These are phyloP conservation scores for Odontocolon sp. DNA, from an alignment of 2,888 invertebrate genomes.

Conservation along the genomic window DNA sequence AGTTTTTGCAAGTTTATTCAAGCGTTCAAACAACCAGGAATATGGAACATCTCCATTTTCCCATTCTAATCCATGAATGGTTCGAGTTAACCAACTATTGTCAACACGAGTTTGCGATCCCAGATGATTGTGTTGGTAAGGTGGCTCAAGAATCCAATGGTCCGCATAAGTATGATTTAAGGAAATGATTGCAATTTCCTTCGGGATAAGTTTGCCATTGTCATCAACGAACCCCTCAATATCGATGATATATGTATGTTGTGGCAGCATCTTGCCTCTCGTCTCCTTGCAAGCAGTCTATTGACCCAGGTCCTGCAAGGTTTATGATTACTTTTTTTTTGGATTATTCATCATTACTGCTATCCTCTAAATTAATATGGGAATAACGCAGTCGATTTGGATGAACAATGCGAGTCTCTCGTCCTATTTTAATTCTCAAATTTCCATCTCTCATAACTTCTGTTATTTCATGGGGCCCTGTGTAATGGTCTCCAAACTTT, in stretches of 20 bases:
- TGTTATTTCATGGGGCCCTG: constrained; percentile 48
- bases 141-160: background rate
- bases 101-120: too few species aligned
- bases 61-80: constrained; percentile 22
- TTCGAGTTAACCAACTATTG: too few species aligned
- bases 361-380: too few species aligned
- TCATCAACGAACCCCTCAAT: too few species aligned
- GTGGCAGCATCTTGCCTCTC: too few species aligned
- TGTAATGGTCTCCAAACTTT: constrained; percentile 52
- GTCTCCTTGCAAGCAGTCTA: too few species aligned
- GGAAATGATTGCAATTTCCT: background rate
- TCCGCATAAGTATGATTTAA: background rate
- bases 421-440: background rate
- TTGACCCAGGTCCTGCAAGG: too few species aligned
- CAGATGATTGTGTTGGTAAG: background rate
- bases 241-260: too few species aligned
- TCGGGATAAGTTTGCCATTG: background rate
- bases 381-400: too few species aligned
- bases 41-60: constrained; percentile 17
- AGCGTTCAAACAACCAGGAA: background rate
- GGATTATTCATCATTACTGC: too few species aligned
- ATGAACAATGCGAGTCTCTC: background rate
- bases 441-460: constrained; percentile 36
- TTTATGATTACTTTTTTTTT: too few species aligned
- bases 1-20: background rate